Conservation (phyloP, 2,888 invertebrate genomes). For the Microctonus hyperodae region DNA sequence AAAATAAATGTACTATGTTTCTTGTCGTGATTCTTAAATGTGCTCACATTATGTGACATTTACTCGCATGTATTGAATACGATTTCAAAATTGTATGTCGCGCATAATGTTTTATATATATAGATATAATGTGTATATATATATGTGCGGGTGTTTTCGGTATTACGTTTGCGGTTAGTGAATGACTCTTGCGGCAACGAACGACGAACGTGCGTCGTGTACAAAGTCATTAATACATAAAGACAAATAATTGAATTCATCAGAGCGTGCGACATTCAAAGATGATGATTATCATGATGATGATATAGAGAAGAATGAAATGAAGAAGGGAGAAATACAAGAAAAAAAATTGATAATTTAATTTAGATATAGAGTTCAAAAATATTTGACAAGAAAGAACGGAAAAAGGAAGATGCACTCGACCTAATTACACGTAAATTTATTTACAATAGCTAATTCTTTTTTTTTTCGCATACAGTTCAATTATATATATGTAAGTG, state of each 20-base stretch:
- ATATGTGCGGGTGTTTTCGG: slow-evolving; percentile 2
- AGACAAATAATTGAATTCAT: slow-evolving; percentile 18
- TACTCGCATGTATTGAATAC: neutral
- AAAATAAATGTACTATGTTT: too few species aligned
- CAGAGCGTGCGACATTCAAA: neutral
- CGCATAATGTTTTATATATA: slow-evolving; percentile 14
- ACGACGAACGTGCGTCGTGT: slow-evolving; percentile 44
- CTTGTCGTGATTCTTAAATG: neutral
- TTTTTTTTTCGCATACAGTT: neutral
- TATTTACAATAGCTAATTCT: too few species aligned
- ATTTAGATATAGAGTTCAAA: too few species aligned
- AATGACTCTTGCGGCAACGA: slow-evolving; percentile 46
- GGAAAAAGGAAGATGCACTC: neutral
- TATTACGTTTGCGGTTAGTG: slow-evolving; percentile 28
- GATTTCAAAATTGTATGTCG: slow-evolving; percentile 33
- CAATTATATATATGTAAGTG: neutral
- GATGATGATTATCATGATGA: too few species aligned
- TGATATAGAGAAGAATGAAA: slow-evolving; percentile 3
- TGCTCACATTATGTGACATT: neutral
- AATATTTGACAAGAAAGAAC: too few species aligned
- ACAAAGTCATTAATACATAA: slow-evolving; percentile 44
- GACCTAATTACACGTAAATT: neutral
- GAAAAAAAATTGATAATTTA: too few species aligned
- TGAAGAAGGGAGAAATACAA: too few species aligned
- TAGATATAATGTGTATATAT: neutral